Percentiles rank a stretch among this genome's conserved stretches.
These are phyloP conservation scores for Dicroscelio sp. DNA, from an alignment of 2,888 invertebrate species.

Conservation along the genomic window DNA sequence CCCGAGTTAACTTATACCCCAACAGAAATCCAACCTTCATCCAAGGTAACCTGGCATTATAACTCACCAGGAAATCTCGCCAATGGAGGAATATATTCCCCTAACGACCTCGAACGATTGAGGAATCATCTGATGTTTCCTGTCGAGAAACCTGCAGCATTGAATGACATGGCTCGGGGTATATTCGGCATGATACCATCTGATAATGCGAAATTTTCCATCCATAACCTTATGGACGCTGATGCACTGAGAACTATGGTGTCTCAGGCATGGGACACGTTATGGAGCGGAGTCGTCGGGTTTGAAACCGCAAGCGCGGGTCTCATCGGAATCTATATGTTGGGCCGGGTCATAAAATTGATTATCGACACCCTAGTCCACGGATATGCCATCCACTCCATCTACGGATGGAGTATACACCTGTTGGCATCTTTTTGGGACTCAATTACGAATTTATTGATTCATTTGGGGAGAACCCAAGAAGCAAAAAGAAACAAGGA, in stretches of 20 bases:
- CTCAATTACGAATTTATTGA: too few relatives aligned
- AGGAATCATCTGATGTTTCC: constrained; percentile 60
- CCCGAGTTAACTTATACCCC: constrained; percentile 20
- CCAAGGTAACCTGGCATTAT: constrained; percentile 24
- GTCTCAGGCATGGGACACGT: constrained; percentile 4
- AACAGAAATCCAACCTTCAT: not conserved
- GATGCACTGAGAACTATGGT: not conserved
- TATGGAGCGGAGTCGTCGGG: constrained; percentile 37
- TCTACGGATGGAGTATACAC: constrained; percentile 43
- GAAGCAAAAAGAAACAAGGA: too few relatives aligned
- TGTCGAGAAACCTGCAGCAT: constrained; percentile 21
- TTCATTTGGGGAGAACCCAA: too few relatives aligned
- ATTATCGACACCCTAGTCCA: constrained; percentile 44
- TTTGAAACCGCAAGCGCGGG: constrained; percentile 65
- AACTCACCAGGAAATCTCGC: constrained; percentile 35
- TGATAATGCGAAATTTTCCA: not conserved
- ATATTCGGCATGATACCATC: not conserved
- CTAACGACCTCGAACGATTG: constrained; percentile 52
- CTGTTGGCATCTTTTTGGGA: constrained; percentile 3
- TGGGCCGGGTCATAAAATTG: constrained; percentile 17
- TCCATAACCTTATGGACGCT: constrained; percentile 29
- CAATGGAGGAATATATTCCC: constrained; percentile 65
- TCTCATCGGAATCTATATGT: constrained; percentile 37
- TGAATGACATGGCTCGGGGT: too few relatives aligned
- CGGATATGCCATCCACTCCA: constrained; percentile 8